Percentiles rank a stretch among this genome's conserved stretches.
phyloP scores from a whole-genome alignment of 2,113 vertebrate species.

The Phoxinus phoxinus region DNA sequence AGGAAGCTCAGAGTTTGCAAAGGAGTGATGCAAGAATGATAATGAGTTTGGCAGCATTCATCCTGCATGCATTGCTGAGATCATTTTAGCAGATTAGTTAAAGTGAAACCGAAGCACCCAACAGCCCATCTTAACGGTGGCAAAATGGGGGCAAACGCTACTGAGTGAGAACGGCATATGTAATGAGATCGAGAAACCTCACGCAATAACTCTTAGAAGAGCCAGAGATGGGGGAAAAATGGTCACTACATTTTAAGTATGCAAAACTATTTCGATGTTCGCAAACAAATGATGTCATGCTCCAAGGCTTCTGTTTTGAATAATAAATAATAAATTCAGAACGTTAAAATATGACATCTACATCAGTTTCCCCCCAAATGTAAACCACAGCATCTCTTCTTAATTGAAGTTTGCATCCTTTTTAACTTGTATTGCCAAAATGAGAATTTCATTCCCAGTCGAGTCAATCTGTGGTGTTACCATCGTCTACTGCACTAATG shows the following conservation, averaged over 20 bases:
- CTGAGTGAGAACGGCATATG: background rate
- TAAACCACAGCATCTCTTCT: background rate
- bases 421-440: background rate
- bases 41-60: slow-evolving; percentile 55
- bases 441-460: background rate
- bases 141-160: slow-evolving; percentile 3
- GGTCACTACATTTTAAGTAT: background rate
- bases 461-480: no score
- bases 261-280: background rate
- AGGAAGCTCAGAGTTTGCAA: background rate
- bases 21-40: slow-evolving; percentile 42
- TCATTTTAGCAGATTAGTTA: slow-evolving; percentile 2
- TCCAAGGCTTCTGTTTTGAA: background rate
- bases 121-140: slow-evolving; percentile 1
- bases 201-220: background rate
- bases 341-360: background rate
- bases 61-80: slow-evolving; percentile 23
- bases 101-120: slow-evolving; percentile 7
- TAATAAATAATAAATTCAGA: background rate
- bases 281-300: background rate
- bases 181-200: background rate
- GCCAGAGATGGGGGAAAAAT: background rate
- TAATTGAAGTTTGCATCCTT: background rate
- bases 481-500: background rate
- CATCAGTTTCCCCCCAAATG: background rate